These are phyloP conservation scores for Troilus luridus DNA, from an alignment of 2,888 invertebrate genomes.

Conservation along the genomic window DNA sequence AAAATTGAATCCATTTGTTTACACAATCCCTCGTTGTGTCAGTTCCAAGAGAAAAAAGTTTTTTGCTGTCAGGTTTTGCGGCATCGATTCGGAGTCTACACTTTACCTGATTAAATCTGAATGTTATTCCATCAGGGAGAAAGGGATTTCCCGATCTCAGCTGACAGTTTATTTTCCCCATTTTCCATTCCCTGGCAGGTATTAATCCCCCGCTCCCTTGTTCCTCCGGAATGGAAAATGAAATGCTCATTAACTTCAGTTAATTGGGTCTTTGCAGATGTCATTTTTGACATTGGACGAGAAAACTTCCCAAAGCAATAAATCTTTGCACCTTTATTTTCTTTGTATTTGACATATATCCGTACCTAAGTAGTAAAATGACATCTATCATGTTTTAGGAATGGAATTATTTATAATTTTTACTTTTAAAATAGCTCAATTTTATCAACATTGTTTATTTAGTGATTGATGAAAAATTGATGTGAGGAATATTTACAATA, in stretches of 20 bases:
- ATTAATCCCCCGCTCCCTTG: background rate
- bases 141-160: background rate
- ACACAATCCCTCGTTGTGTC: background rate
- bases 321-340: background rate
- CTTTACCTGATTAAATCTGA: slow-evolving; percentile 37
- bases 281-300: background rate
- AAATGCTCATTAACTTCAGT: background rate
- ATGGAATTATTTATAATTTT: too few species aligned
- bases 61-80: background rate
- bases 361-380: too few species aligned
- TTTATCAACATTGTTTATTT: too few species aligned
- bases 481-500: too few species aligned
- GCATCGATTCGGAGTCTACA: slow-evolving; percentile 3
- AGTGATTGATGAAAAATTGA: too few species aligned
- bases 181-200: slow-evolving; percentile 1
- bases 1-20: background rate
- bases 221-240: background rate
- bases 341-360: background rate
- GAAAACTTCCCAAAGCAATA: background rate
- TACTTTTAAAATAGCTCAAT: too few species aligned
- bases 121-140: background rate
- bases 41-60: slow-evolving; percentile 6
- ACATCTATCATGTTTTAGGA: too few species aligned
- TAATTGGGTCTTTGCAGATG: background rate
- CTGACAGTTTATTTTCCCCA: background rate